Evolutionary conservation across 2,113 vertebrate species (phyloP).

Genomic region (Lepus americanus): DNA sequence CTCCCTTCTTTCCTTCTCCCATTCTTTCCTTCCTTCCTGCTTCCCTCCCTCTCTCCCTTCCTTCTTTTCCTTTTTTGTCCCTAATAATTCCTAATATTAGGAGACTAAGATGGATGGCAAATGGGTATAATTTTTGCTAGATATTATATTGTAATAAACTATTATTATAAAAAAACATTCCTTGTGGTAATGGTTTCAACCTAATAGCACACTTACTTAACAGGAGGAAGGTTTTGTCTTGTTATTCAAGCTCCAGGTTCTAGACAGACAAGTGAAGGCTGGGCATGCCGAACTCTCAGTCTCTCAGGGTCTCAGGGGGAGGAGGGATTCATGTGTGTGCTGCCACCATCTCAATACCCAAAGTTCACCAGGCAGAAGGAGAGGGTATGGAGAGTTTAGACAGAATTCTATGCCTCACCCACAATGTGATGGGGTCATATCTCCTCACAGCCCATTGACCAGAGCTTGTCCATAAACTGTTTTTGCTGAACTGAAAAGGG

Average conservation of each 20-base stretch:
- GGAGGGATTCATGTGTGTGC: neutral
- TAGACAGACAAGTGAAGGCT: neutral
- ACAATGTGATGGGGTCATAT: neutral
- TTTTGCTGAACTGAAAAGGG: neutral
- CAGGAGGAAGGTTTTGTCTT: neutral
- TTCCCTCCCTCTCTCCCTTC: neutral
- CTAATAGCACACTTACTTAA: neutral
- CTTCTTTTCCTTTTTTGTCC: neutral
- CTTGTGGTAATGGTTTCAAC: neutral
- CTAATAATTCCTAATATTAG: neutral
- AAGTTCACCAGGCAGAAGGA: neutral
- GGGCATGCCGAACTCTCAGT: neutral
- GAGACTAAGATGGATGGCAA: neutral
- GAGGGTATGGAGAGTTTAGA: neutral
- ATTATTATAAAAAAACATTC: neutral
- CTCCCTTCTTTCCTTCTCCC: neutral
- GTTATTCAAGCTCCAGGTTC: neutral
- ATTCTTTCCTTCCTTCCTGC: neutral
- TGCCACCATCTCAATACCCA: neutral
- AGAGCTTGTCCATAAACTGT: neutral
- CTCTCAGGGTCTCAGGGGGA: too few relatives aligned
- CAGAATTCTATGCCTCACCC: neutral
- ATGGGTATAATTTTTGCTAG: neutral
- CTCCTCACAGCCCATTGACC: neutral
- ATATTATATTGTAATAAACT: neutral